These are phyloP conservation scores for Perca fluviatilis DNA, from an alignment of 2,113 vertebrate genomes.

Conservation along the genomic window DNA sequence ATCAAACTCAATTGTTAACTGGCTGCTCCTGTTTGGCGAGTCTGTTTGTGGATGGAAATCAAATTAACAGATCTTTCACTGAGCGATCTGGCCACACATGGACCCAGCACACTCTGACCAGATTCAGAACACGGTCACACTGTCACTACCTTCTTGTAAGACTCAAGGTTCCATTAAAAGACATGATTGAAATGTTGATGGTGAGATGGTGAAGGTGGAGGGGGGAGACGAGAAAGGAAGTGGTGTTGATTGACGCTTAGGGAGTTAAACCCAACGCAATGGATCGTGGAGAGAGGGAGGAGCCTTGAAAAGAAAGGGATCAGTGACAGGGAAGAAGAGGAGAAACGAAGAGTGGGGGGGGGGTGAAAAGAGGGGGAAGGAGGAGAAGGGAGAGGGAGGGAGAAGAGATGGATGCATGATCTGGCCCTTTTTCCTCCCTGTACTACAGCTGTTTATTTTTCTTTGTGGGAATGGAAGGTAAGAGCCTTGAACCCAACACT, in stretches of 20 bases:
- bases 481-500: background rate
- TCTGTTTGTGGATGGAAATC: background rate
- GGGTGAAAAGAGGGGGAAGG: background rate
- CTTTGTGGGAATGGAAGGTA: background rate
- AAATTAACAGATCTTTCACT: background rate
- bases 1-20: background rate
- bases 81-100: background rate
- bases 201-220: background rate
- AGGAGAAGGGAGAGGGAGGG: too few relatives aligned
- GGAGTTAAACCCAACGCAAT: slow-evolving; percentile 79
- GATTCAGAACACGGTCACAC: background rate
- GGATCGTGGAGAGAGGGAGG: slow-evolving; percentile 72
- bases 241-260: slow-evolving; percentile 80
- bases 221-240: slow-evolving; percentile 43
- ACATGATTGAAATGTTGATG: background rate
- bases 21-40: background rate
- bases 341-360: background rate
- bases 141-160: background rate
- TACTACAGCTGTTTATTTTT: background rate
- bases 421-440: too few relatives aligned
- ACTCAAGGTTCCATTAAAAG: slow-evolving; percentile 3
- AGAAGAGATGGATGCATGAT: background rate
- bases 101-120: background rate
- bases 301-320: slow-evolving; percentile 70
- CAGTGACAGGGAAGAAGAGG: slow-evolving; percentile 60